Percentiles rank a stretch among this genome's conserved stretches.
Evolutionary conservation across 2,113 vertebrate species (phyloP).

Genomic region (Eonycteris spelaea): DNA sequence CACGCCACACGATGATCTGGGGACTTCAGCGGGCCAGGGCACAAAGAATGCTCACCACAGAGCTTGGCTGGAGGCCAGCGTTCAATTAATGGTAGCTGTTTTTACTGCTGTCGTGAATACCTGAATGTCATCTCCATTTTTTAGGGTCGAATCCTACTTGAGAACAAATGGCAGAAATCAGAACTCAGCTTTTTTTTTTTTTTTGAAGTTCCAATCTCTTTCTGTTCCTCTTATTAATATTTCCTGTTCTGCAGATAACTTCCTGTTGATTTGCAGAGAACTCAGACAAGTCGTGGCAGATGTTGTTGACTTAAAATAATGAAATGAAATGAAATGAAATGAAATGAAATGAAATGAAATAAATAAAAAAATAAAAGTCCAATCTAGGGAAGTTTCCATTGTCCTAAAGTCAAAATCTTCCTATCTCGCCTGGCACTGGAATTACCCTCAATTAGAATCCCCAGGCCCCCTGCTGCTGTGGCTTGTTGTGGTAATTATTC

Average conservation of each 20-base stretch:
- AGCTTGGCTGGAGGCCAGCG: not conserved
- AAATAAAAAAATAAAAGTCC: not conserved
- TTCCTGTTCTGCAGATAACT: not conserved
- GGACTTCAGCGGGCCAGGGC: not conserved
- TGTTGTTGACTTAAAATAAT: not conserved
- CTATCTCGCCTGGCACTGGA: not conserved
- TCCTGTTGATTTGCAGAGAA: not conserved
- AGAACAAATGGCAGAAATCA: not conserved
- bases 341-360: not conserved
- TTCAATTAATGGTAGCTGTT: not conserved
- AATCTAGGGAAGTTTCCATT: conserved; percentile 5
- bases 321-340: not conserved
- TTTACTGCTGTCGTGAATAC: not conserved
- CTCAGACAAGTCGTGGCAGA: not conserved
- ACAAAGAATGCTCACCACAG: not conserved
- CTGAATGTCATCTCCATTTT: not conserved
- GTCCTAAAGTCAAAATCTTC: not conserved
- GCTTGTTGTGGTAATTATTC: conserved; percentile 45
- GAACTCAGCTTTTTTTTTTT: not conserved
- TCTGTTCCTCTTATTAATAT: not conserved
- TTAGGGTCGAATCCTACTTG: not conserved
- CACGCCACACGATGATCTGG: not conserved
- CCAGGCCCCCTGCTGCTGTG: conserved; percentile 42
- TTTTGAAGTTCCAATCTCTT: not conserved
- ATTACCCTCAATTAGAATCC: conserved; percentile 34